Evolutionary conservation across 35 echinoderm and acorn worm species (phyloP), one percentile per base, ranked within the genome.

Genomic region (Lytechinus variegatus): DNA sequence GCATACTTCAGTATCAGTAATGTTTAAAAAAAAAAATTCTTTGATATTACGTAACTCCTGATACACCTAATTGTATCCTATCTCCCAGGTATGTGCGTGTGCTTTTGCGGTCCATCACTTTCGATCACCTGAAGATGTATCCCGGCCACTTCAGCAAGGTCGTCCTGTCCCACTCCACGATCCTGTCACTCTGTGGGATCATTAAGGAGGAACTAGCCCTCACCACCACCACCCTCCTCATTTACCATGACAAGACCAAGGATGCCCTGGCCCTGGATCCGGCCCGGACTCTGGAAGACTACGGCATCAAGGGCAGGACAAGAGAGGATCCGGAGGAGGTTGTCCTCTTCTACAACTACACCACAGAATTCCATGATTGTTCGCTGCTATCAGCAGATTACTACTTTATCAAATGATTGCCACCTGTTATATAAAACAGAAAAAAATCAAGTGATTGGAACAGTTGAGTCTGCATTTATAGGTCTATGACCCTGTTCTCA

Each of bases 341-440:
- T 21, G 87, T 96, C 1, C 54, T 99, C 0, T 99, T 97, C 92
- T 99, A 99, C 94, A 97, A 99, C 55, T 99, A 98, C 86, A 93
- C n/a, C n/a, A n/a, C 98, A 28, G 98, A 99, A 55, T 97, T 99
- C 27, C 96, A 99, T 88, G 97, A 98, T 86, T 99, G 98, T 57
- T 96, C 98, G 51, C 44, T 99, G 24, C 91, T 97, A 16, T 97
- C 96, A 29, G 96, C 92, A 54, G 98, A 99, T 94, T 97, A 98
- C 72, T 99, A 99, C 91, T 98, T 98, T 71, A 97, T 94, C 52
- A 93, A 93, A 10, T 93, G 92, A 93, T 79, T 79, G 7, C 4
- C 21, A 79, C n/a, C 66, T 79, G 21, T n/a, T 79, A n/a, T n/a
- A 16, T 79, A 1, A 24, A 79, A n/a, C n/a, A n/a, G n/a, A 16